A percentile compares a stretch with the other conserved stretches of the same genome.
These are phyloP conservation scores for Norana najaformis DNA, from an alignment of 2,888 invertebrate genomes.

Conservation along the genomic window DNA sequence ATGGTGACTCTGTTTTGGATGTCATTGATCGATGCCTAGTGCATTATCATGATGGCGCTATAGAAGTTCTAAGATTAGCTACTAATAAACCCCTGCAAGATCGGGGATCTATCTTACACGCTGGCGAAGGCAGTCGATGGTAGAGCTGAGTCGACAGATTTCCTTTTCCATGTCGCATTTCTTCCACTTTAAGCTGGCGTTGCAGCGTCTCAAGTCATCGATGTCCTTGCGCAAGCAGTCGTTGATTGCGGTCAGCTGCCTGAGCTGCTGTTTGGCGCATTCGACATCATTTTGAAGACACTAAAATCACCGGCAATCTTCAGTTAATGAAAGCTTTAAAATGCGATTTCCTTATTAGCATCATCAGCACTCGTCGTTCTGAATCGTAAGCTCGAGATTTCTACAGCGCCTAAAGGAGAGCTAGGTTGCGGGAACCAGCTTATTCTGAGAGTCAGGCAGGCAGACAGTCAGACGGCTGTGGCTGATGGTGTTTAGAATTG, in stretches of 20 bases:
- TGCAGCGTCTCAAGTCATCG: slow-evolving; percentile 31
- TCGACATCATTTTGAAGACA: slow-evolving; percentile 22
- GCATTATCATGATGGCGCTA: no score
- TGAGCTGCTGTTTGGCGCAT: slow-evolving; percentile 15
- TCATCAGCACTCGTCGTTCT: background rate
- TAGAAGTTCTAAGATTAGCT: no score
- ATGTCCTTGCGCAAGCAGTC: slow-evolving; percentile 31
- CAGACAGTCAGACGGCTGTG: no score
- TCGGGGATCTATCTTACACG: background rate
- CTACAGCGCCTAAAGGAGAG: no score
- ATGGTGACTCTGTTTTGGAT: no score
- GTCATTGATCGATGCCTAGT: no score
- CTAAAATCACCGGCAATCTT: background rate
- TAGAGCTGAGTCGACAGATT: slow-evolving; percentile 24
- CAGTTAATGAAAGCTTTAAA: background rate
- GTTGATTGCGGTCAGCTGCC: background rate
- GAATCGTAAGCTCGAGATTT: no score
- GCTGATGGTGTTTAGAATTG: no score
- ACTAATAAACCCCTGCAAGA: background rate
- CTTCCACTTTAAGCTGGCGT: slow-evolving; percentile 27
- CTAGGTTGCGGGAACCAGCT: no score
- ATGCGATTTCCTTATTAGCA: background rate
- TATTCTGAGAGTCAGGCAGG: no score
- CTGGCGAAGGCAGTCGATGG: slow-evolving; percentile 31
- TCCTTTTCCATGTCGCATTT: slow-evolving; percentile 29